phyloP scores from a whole-genome alignment of 2,797 vertebrate genomes.

The Acrossocheilus fasciatus region DNA sequence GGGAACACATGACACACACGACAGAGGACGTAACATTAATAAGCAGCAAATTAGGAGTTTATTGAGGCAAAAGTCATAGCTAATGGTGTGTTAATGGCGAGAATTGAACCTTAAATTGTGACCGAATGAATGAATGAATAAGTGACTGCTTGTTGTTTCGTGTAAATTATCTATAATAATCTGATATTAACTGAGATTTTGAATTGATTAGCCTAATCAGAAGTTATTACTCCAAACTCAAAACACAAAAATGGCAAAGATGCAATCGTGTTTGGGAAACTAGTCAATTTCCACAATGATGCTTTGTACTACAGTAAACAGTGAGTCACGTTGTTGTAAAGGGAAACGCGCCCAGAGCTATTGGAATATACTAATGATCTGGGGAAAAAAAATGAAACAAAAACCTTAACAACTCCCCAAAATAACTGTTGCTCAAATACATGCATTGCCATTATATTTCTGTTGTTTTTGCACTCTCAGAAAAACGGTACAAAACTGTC shows the following conservation, averaged over 20 bases:
- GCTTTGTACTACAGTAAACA: too few species aligned
- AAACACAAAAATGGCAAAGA: background rate
- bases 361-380: background rate
- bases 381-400: background rate
- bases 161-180: background rate
- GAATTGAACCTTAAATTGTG: too few species aligned
- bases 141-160: background rate
- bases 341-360: background rate
- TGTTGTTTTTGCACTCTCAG: background rate
- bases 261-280: too few species aligned
- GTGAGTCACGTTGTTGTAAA: too few species aligned
- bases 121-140: too few species aligned
- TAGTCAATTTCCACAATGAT: too few species aligned
- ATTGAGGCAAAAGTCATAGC: too few species aligned
- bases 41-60: too few species aligned
- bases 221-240: background rate
- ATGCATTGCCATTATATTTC: background rate
- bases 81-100: too few species aligned
- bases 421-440: background rate
- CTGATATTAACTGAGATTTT: background rate
- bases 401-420: background rate
- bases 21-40: too few species aligned
- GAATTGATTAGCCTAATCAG: background rate
- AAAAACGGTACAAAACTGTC: too few species aligned
- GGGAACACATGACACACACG: too few species aligned